Base-by-base conservation (phyloP, 2,113 vertebrate genomes). In the Oreochromis spilurus region DNA sequence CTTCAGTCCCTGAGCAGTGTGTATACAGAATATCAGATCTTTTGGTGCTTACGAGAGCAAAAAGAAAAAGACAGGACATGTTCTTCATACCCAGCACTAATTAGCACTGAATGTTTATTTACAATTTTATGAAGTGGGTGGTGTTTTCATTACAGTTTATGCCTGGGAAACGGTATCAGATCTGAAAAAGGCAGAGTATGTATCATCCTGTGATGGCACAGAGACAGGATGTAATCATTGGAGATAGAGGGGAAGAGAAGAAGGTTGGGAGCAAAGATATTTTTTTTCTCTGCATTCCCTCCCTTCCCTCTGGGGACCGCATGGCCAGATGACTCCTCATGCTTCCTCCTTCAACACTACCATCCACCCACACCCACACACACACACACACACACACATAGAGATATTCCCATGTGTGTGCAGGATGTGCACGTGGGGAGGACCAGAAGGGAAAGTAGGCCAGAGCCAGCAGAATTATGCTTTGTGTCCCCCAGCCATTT, bases 41-140 rank as follows among this genome's bases (percentile, higher is more conserved):
- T 17, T 38, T 1, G 5, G 36, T 78, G 70, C 40, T 60, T 81
- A n/a, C 4, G 4, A 21, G 36, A 16, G 19, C 13, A 14, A 60
- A 48, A 29, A 19, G 54, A 55, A 83, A 13, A 83, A 60, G 34
- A 52, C 52, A 19, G 19, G 31, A 81, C 21, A 31, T 54, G 81
- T 85, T 77, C 86, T 83, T 40, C 3, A 2, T 84, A 62, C 19
- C 65, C 1, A 19, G 17, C 6, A 11, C 81, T 85, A 86, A 88
- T 87, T 85, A 88, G 57, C 17, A 14, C 6, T 45, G 57, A 2
- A 58, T 86, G 86, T 92, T 91, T 92, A 65, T 89, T 93, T 91
- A 79, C 81, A 70, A 50, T 65, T 38, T 62, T 40, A 48, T 79
- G 12, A 83, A 54, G 84, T 29, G 60, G 54, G 50, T 81, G 90